Evolutionary conservation across 1,140 invertebrate species (phyloP), one percentile per base, ranked within the genome.

Genomic region (Drosophila seguyi): DNA sequence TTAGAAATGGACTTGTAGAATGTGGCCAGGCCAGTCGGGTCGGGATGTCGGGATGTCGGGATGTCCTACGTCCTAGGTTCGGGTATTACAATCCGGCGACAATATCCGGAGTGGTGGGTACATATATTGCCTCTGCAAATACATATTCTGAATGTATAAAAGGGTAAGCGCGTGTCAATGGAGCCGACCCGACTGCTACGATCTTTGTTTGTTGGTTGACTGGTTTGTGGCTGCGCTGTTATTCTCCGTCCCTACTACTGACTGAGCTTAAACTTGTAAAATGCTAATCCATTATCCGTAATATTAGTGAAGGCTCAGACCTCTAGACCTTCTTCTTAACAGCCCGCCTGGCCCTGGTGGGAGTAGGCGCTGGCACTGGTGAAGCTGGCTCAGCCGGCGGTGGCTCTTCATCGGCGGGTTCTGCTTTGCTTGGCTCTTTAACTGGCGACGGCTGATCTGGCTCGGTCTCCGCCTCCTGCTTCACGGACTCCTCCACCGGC

Each of bases 251-350:
- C 45, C 29, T 52, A 66, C 38, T 75, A 73, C 57, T 75, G 71
- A 86, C 56, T 75, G 75, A 86, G 74, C 83, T 82, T 87, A 82
- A 45, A 82, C 42, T 20, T 14, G 41, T 85, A 79, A 87, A 87
- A 86, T 87, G 69, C 79, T 87, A 65, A 69, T 63, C 62, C 67
- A 39, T 86, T 77, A 66, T 57, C 68, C 20, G 71, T 72, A 48
- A 53, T 53, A 34, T 38, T 75, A 39, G 13, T 75, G 22, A 11
- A 22, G 25, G 8, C n/a, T 18, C 27, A 16, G 14, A n/a, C 8
- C 29, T 31, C 36, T 88, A 90, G 20, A 81, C 63, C 62, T 88
- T 90, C 58, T 78, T 88, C 18, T 80, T 88, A 6, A 79, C 14
- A 1, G 39, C 45, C 34, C 86, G 48, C 41, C 63, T 90, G 57